Evolutionary conservation across 2,113 vertebrate genomes (phyloP).

Genomic region (Mola mola): DNA sequence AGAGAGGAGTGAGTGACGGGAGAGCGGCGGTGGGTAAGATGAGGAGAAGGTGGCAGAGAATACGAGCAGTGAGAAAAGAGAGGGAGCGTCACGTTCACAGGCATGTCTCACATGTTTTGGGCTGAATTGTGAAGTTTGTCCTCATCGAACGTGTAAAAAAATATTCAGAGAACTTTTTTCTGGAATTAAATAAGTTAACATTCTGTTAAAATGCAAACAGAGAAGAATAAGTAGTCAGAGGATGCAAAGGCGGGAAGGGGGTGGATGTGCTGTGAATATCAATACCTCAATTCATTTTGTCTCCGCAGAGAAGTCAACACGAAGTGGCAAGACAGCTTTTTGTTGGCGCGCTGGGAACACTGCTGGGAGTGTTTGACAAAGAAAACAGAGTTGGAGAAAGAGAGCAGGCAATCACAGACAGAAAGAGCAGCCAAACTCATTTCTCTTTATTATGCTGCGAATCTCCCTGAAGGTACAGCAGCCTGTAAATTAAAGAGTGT

Average conservation of each 20-base stretch:
- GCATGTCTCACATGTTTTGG: neutral
- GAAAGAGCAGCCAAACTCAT: slow-evolving; percentile 12
- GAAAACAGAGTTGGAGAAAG: slow-evolving; percentile 46
- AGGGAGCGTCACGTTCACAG: no score
- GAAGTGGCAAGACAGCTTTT: slow-evolving; percentile 7
- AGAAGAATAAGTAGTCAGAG: neutral
- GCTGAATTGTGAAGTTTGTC: no score
- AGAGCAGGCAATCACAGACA: slow-evolving; percentile 23
- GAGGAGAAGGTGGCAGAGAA: slow-evolving; percentile 1
- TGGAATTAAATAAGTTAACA: no score
- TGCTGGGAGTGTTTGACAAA: slow-evolving; percentile 55
- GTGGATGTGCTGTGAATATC: slow-evolving; percentile 5
- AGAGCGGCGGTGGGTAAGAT: neutral
- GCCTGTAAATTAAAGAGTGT: slow-evolving; percentile 55
- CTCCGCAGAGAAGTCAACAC: slow-evolving; percentile 21
- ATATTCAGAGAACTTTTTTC: no score
- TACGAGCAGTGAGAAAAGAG: no score
- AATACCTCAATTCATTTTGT: slow-evolving; percentile 4
- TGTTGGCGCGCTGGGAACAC: neutral
- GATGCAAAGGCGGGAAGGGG: no score
- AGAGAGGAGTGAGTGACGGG: slow-evolving; percentile 22
- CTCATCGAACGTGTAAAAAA: no score
- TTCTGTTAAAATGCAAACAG: no score
- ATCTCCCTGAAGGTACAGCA: slow-evolving; percentile 48
- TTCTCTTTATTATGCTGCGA: slow-evolving; percentile 31